These are phyloP conservation scores for Saturnia pavonia DNA, from an alignment of 2,888 invertebrate species.

Conservation along the genomic window DNA sequence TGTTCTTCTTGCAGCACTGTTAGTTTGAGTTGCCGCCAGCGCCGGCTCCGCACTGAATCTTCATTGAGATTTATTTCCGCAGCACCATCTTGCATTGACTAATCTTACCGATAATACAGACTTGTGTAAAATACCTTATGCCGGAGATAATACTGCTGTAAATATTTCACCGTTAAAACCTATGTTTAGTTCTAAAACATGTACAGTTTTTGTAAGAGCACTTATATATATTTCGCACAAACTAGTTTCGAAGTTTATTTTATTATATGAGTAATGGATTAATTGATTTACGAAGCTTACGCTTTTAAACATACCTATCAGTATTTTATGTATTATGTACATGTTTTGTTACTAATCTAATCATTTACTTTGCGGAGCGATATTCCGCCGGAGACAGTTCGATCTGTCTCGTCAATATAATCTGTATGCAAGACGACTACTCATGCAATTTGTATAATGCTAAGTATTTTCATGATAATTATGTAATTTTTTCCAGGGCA, in stretches of 20 bases:
- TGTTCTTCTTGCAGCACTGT: constrained; percentile 88
- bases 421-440: constrained; percentile 70
- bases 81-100: constrained; percentile 82
- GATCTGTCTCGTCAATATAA: constrained; percentile 49
- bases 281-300: constrained; percentile 80
- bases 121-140: constrained; percentile 76
- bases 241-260: constrained; percentile 80
- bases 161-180: constrained; percentile 80
- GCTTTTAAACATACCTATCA: constrained; percentile 79
- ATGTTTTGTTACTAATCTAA: constrained; percentile 82
- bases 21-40: constrained; percentile 86
- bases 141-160: constrained; percentile 78
- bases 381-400: constrained; percentile 59
- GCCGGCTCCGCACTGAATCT: constrained; percentile 78
- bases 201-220: constrained; percentile 82
- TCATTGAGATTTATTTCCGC: constrained; percentile 80
- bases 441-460: constrained; percentile 47
- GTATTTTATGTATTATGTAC: constrained; percentile 76
- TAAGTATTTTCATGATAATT: constrained; percentile 70
- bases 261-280: constrained; percentile 70
- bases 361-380: constrained; percentile 64
- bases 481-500: constrained; percentile 80
- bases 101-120: constrained; percentile 74
- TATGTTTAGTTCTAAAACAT: constrained; percentile 83
- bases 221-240: constrained; percentile 81